phyloP scores from a whole-genome alignment of 2,888 invertebrate genomes.

The Callosobruchus maculatus region DNA sequence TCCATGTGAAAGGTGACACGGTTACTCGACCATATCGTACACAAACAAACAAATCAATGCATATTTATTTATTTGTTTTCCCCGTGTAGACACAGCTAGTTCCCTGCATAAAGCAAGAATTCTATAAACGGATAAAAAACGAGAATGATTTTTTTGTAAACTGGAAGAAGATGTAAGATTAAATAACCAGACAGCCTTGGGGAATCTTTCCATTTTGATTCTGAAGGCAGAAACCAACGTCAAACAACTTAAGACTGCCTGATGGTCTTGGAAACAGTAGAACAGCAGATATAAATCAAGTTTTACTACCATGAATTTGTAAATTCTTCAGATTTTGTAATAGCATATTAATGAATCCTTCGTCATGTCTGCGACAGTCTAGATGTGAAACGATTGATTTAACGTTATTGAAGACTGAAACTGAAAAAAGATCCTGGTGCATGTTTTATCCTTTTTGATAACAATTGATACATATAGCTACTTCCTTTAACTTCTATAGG shows the following conservation, averaged over 20 bases:
- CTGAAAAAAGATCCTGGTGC: no score
- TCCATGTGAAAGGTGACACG: not conserved
- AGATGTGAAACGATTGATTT: no score
- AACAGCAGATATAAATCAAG: not conserved
- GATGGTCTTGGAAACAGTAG: not conserved
- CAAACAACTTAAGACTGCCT: not conserved
- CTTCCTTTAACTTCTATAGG: no score
- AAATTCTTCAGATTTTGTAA: not conserved
- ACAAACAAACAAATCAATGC: not conserved
- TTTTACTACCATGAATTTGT: not conserved
- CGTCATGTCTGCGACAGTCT: no score
- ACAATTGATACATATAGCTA: no score
- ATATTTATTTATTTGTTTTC: not conserved
- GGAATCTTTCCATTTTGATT: not conserved
- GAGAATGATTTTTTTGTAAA: not conserved
- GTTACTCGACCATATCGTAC: not conserved
- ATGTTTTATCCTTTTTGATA: no score
- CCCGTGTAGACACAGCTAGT: not conserved
- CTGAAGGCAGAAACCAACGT: not conserved
- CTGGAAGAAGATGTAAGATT: not conserved
- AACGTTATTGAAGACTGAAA: no score
- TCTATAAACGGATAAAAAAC: not conserved
- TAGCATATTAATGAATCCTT: not conserved
- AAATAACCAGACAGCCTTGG: not conserved
- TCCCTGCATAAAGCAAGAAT: not conserved